Evolutionary conservation across 2,888 invertebrate genomes (phyloP), one percentile per base, ranked within the genome.

Genomic region (Catocala fraxini): DNA sequence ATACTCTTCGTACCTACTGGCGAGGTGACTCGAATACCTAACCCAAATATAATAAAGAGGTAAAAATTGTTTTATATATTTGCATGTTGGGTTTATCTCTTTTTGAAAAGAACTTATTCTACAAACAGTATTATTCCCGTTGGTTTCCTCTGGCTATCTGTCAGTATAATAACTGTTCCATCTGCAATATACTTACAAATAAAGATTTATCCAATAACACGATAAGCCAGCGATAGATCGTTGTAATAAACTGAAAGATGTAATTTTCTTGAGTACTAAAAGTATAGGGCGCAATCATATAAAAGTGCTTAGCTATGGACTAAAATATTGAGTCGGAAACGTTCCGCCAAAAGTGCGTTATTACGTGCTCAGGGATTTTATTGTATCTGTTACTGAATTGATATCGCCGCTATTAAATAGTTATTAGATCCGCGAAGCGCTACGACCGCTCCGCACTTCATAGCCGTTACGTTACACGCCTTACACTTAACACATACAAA

Each of bases 221-320:
- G 11, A 42, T 55, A 35, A 55, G 33, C 13, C 11, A 47, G 12
- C 39, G 5, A 51, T 51, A 12, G 15, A 39, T 10, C 11, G 33
- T n/a, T 42, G 51, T 57, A 11, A 49, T 51, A 45, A 43, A 51
- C 51, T 12, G 39, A 51, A 49, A 59, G 59, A 66, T 64, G 61
- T 66, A 67, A 67, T 70, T 67, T 73, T 56, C 63, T 59, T 33
- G 53, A 63, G 53, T 56, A 51, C 60, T 61, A 68, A 75, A 73
- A 70, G 51, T 65, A 61, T 64, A 70, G 65, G 51, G 47, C 61
- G 65, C 64, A 63, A 56, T 63, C 49, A 70, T 51, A 70, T 51
- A 57, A 61, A 73, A 61, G 56, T 51, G 53, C 56, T 63, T 59
- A 63, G 63, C 72, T 63, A 65, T 56, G 41, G n/a, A 51, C 56